A percentile compares a stretch with the other conserved stretches of the same genome.
phyloP scores from a whole-genome alignment of 2,888 invertebrate species.

The Mythimna vitellina region DNA sequence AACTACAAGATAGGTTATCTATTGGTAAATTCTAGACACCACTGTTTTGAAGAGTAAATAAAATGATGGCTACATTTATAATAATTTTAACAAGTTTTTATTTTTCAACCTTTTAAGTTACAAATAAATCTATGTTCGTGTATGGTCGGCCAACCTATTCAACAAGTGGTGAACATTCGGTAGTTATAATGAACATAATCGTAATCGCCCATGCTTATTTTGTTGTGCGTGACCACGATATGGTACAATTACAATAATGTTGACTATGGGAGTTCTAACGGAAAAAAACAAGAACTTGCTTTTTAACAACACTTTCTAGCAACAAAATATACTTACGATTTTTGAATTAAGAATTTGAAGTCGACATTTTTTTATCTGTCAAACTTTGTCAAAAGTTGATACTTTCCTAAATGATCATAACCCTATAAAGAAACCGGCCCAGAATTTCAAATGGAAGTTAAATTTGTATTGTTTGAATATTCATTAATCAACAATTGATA shows the following conservation, averaged over 20 bases:
- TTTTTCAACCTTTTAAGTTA: conserved; percentile 11
- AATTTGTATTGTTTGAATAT: conserved; percentile 51
- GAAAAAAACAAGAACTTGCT: conserved; percentile 42
- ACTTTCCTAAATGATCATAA: too few relatives aligned
- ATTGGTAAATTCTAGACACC: background rate
- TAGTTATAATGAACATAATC: conserved; percentile 66
- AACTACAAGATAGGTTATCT: background rate
- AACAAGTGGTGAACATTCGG: conserved; percentile 59
- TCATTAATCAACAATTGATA: conserved; percentile 51
- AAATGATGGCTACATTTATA: background rate
- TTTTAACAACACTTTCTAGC: conserved; percentile 50
- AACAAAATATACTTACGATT: conserved; percentile 13
- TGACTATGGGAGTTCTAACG: conserved; percentile 57
- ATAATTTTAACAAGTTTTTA: background rate
- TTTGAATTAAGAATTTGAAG: too few relatives aligned
- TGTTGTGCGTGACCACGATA: conserved; percentile 67
- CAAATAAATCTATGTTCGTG: conserved; percentile 21
- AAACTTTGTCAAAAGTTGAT: too few relatives aligned
- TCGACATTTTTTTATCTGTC: too few relatives aligned
- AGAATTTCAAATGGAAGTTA: background rate
- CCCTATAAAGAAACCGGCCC: too few relatives aligned
- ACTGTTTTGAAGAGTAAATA: background rate
- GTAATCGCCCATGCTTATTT: conserved; percentile 62
- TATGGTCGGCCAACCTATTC: conserved; percentile 45
- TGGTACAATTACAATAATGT: conserved; percentile 65